These are phyloP conservation scores for Caenorhabditis imperialis DNA, from an alignment of 2,888 invertebrate genomes.

Conservation along the genomic window DNA sequence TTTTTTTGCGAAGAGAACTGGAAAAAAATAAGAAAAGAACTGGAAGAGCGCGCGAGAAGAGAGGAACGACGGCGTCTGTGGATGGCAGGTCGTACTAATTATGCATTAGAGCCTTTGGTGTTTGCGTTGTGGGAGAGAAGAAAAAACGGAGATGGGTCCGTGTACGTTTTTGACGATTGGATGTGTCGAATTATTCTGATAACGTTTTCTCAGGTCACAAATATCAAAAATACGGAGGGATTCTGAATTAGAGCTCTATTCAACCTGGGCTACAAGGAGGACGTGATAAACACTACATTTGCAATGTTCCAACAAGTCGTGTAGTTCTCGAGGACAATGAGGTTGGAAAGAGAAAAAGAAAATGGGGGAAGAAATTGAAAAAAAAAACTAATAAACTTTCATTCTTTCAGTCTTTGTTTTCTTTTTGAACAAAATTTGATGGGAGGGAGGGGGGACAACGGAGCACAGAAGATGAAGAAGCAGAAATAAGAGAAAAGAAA, in stretches of 20 bases:
- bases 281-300: no score
- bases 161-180: no score
- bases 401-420: constrained; percentile 21
- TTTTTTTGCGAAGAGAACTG: constrained; percentile 1
- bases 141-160: background rate
- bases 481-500: constrained; percentile 3
- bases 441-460: constrained; percentile 4
- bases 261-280: no score
- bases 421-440: constrained; percentile 39
- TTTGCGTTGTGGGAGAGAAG: constrained; percentile 1
- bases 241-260: no score
- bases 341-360: no score
- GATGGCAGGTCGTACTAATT: constrained; percentile 57
- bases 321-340: no score
- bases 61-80: constrained; percentile 32
- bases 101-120: constrained; percentile 37
- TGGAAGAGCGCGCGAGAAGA: constrained; percentile 24
- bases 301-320: no score
- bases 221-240: no score
- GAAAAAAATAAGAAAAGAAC: constrained; percentile 24
- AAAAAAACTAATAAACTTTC: constrained; percentile 34
- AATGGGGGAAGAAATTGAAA: no score
- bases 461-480: constrained; percentile 1
- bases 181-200: no score
- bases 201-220: no score